Percentiles rank a stretch among this genome's conserved stretches.
Evolutionary conservation across 2,888 invertebrate species (phyloP).

Genomic region (Andrena bucephala): DNA sequence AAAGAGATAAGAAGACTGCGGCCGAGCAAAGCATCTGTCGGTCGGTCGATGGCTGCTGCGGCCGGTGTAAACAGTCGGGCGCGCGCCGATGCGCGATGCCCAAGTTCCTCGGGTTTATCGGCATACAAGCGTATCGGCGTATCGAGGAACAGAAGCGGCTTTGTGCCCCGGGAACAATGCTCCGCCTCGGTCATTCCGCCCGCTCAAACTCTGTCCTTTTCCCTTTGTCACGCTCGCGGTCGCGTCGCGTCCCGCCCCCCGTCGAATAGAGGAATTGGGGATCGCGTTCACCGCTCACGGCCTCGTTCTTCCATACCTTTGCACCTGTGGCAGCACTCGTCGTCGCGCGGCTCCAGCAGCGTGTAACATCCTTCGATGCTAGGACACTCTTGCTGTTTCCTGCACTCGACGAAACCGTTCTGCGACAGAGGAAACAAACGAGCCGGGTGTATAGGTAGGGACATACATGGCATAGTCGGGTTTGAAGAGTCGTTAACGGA

Average conservation of each 20-base stretch:
- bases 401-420: constrained; percentile 95
- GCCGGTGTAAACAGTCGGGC: constrained; percentile 63
- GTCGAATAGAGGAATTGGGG: too few species aligned
- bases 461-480: too few species aligned
- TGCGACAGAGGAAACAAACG: constrained; percentile 82
- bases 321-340: constrained; percentile 93
- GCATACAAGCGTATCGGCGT: constrained; percentile 26
- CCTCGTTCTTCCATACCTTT: constrained; percentile 87
- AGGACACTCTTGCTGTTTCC: constrained; percentile 90
- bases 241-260: background rate
- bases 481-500: background rate
- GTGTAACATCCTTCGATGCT: constrained; percentile 94
- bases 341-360: constrained; percentile 89
- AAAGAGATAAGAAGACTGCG: constrained; percentile 64
- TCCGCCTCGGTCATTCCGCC: constrained; percentile 56
- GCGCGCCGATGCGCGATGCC: constrained; percentile 54
- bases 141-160: constrained; percentile 71
- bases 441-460: background rate
- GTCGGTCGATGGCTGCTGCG: constrained; percentile 53
- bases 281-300: background rate
- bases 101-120: constrained; percentile 71
- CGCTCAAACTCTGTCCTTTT: constrained; percentile 22
- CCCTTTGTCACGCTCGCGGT: constrained; percentile 5
- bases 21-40: constrained; percentile 71
- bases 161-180: constrained; percentile 73